A percentile compares a stretch with the other conserved stretches of the same genome.
Conservation (phyloP, 2,113 vertebrate species). For the Scolopax mira region DNA sequence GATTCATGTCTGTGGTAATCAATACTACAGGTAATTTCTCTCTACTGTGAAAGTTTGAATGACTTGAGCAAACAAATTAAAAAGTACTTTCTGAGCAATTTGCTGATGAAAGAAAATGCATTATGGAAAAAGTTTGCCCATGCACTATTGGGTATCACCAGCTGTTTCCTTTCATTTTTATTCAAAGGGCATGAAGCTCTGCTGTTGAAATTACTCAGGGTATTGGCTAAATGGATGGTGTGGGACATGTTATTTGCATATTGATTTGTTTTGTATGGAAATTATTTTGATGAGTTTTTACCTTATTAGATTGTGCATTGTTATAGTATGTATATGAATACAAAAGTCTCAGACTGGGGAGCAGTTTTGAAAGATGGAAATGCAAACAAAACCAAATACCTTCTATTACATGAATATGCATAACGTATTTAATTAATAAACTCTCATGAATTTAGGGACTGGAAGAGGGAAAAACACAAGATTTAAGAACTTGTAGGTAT, state of each 20-base stretch:
- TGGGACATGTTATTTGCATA: slow-evolving; percentile 54
- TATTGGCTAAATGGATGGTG: slow-evolving; percentile 28
- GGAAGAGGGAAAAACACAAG: background rate
- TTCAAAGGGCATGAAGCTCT: background rate
- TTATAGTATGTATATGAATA: background rate
- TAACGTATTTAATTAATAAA: background rate
- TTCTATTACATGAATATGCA: background rate
- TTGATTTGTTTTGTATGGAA: slow-evolving; percentile 53
- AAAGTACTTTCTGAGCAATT: background rate
- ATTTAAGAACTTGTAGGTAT: background rate
- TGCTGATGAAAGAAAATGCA: background rate
- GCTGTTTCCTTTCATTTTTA: slow-evolving; percentile 46
- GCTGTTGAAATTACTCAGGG: slow-evolving; percentile 23
- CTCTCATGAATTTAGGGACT: background rate
- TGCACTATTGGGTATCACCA: background rate
- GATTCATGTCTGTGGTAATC: background rate
- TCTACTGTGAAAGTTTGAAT: background rate
- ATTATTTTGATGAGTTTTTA: slow-evolving; percentile 55
- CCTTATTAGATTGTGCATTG: background rate
- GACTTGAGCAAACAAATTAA: background rate
- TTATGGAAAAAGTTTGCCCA: background rate
- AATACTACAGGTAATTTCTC: background rate
- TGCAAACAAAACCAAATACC: background rate
- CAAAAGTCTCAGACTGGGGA: background rate
- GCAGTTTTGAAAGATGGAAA: background rate